Evolutionary conservation across 2,113 vertebrate genomes (phyloP).

Genomic region (Microtus pennsylvanicus): DNA sequence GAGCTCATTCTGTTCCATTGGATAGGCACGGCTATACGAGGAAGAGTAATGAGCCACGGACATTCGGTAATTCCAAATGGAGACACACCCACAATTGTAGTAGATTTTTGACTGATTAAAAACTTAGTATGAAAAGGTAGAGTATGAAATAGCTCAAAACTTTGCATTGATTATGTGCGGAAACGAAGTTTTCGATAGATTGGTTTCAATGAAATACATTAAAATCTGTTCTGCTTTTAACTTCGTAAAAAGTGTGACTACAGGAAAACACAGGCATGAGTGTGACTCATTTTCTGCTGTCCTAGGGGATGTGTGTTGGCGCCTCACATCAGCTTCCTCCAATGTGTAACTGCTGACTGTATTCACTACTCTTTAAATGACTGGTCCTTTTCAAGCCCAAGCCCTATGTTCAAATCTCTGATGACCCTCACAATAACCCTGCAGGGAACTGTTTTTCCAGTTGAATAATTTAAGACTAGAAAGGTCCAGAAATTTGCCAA

Average conservation of each 20-base stretch:
- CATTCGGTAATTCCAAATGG: neutral
- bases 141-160: conserved; percentile 6
- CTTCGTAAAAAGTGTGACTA: neutral
- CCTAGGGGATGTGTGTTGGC: neutral
- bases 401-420: conserved; percentile 50
- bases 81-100: neutral
- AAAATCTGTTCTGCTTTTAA: neutral
- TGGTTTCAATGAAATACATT: neutral
- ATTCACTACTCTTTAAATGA: neutral
- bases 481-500: conserved; percentile 65
- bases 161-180: neutral
- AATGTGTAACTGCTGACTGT: neutral
- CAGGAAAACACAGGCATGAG: conserved; percentile 31
- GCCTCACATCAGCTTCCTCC: neutral
- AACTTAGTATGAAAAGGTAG: conserved; percentile 1
- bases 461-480: conserved; percentile 58
- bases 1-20: neutral
- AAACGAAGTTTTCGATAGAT: neutral
- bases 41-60: neutral
- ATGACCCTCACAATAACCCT: conserved; percentile 28
- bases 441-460: conserved; percentile 43
- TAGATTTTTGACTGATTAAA: conserved; percentile 12
- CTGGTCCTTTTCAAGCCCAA: neutral
- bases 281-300: neutral
- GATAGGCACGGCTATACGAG: neutral